phyloP scores from a whole-genome alignment of 2,888 invertebrate genomes.

The Agrochola circellaris region DNA sequence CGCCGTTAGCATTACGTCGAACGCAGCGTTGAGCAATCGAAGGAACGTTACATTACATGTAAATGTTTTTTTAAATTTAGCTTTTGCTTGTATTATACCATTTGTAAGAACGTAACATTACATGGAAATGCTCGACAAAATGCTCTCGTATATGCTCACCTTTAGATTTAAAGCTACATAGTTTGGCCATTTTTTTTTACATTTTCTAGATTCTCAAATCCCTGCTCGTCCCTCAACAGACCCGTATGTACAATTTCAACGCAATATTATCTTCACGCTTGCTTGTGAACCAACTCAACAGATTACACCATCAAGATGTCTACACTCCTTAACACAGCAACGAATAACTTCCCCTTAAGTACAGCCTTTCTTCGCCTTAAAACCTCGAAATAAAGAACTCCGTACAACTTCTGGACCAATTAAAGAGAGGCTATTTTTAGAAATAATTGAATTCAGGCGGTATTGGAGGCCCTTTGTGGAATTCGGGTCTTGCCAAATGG shows the following conservation, averaged over 20 bases:
- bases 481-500: slow-evolving; percentile 26
- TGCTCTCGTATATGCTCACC: no score
- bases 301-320: slow-evolving; percentile 54
- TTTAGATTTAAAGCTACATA: no score
- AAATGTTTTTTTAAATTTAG: no score
- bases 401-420: slow-evolving; percentile 46
- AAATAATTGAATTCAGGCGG: slow-evolving; percentile 45
- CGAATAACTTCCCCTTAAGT: slow-evolving; percentile 20
- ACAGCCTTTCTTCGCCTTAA: slow-evolving; percentile 6
- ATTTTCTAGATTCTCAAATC: no score
- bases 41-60: no score
- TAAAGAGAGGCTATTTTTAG: slow-evolving; percentile 48
- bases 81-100: no score
- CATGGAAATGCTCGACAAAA: no score
- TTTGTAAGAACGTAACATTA: no score
- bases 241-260: slow-evolving; percentile 18
- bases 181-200: no score
- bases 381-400: slow-evolving; percentile 40
- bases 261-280: slow-evolving; percentile 41
- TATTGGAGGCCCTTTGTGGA: slow-evolving; percentile 33
- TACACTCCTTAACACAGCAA: slow-evolving; percentile 27
- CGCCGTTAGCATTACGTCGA: no score
- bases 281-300: slow-evolving; percentile 45
- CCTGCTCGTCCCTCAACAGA: background rate
- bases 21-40: no score